These are phyloP conservation scores for Mustela lutreola DNA, from an alignment of 2,113 vertebrate genomes.

Conservation along the genomic window DNA sequence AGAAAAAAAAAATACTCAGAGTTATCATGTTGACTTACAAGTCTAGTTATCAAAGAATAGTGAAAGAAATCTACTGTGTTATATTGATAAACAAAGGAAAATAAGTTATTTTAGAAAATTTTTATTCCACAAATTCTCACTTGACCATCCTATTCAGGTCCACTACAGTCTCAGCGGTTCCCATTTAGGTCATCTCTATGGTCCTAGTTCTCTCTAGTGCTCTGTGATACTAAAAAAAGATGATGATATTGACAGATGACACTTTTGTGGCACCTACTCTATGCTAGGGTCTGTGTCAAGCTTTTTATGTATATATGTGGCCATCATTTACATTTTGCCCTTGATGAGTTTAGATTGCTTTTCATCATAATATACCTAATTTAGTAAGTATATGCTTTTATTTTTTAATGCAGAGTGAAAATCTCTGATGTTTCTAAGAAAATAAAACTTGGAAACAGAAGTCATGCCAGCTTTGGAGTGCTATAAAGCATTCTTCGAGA, in stretches of 20 bases:
- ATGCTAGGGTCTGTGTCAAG: neutral
- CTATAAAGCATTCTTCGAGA: neutral
- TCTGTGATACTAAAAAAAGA: neutral
- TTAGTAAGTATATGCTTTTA: neutral
- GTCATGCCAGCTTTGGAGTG: neutral
- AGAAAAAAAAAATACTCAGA: neutral
- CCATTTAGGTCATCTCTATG: too few species aligned
- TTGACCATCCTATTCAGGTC: neutral
- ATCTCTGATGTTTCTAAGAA: slow-evolving; percentile 1
- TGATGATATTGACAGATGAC: neutral
- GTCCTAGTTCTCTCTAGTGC: neutral
- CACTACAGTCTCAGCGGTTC: neutral
- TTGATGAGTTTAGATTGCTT: neutral
- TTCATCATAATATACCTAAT: neutral
- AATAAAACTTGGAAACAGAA: neutral
- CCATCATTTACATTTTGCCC: neutral
- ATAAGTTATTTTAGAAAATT: neutral
- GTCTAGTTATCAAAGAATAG: neutral
- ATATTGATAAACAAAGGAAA: neutral
- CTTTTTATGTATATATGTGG: neutral
- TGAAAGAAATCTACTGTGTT: neutral
- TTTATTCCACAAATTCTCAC: neutral
- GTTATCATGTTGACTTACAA: neutral
- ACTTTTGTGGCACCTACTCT: neutral
- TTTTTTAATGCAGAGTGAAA: neutral